phyloP scores from a whole-genome alignment of 2,113 vertebrate genomes.

The Trogon surrucura region DNA sequence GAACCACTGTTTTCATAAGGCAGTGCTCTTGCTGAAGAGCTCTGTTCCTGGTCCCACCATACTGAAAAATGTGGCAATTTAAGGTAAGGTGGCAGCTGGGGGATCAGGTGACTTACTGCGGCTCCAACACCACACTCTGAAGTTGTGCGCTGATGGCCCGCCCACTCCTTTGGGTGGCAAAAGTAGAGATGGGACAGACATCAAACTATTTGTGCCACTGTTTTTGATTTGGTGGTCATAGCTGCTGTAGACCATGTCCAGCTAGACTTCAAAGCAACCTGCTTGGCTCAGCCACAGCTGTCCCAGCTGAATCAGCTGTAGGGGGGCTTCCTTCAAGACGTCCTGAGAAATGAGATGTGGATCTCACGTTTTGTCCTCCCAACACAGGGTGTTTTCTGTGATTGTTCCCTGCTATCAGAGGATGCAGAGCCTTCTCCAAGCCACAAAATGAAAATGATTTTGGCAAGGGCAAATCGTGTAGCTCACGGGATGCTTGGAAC shows the following conservation, averaged over 20 bases:
- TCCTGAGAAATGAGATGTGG: not conserved
- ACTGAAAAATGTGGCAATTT: not conserved
- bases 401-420: not conserved
- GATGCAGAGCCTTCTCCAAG: not conserved
- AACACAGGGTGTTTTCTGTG: not conserved
- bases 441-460: not conserved
- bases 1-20: not conserved
- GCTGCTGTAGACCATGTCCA: not conserved
- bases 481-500: not conserved
- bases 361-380: not conserved
- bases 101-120: not conserved
- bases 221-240: not conserved
- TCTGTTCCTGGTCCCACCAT: not conserved
- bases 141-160: not conserved
- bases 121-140: not conserved
- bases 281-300: not conserved
- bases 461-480: not conserved
- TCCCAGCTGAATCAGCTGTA: not conserved
- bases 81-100: not conserved
- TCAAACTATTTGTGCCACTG: accelerated
- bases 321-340: not conserved
- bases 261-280: not conserved
- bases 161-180: not conserved
- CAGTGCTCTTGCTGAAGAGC: not conserved
- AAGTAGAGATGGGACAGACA: not conserved